phyloP scores from a whole-genome alignment of 2,888 invertebrate species.

The Pseudococcus jackbeardsleyi region DNA sequence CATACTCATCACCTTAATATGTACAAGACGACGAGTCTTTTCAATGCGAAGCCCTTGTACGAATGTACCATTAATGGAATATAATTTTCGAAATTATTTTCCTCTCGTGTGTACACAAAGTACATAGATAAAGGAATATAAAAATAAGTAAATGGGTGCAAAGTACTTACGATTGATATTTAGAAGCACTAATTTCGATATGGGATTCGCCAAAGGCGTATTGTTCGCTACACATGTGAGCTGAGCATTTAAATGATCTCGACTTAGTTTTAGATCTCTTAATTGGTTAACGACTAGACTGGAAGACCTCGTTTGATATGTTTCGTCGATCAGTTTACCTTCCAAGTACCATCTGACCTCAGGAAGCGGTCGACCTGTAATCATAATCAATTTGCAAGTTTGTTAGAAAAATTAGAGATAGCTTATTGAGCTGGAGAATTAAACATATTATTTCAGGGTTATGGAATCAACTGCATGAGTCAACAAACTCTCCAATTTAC shows the following conservation, averaged over 20 bases:
- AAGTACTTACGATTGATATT: slow-evolving; percentile 86
- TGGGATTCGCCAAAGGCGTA: slow-evolving; percentile 84
- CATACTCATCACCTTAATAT: too few relatives aligned
- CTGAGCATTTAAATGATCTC: slow-evolving; percentile 86
- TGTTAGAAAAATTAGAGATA: too few relatives aligned
- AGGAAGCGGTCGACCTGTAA: slow-evolving; percentile 67
- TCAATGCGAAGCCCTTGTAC: not conserved
- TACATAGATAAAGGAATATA: too few relatives aligned
- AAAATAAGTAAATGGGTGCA: too few relatives aligned
- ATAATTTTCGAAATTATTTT: not conserved
- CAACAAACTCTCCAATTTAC: too few relatives aligned
- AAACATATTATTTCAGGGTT: too few relatives aligned
- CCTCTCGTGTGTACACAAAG: not conserved
- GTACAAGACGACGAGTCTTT: not conserved
- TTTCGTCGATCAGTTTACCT: slow-evolving; percentile 70
- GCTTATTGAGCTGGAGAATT: too few relatives aligned
- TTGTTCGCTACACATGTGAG: slow-evolving; percentile 90
- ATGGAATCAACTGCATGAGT: too few relatives aligned
- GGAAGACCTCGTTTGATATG: slow-evolving; percentile 69
- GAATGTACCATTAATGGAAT: not conserved
- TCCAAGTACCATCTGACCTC: slow-evolving; percentile 70
- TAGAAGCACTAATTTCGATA: slow-evolving; percentile 83
- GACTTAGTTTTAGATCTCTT: slow-evolving; percentile 78
- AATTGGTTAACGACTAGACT: slow-evolving; percentile 70
- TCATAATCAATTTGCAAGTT: slow-evolving; percentile 47